These are phyloP conservation scores for Callimorpha dominula DNA, from an alignment of 2,888 invertebrate species.

Conservation along the genomic window DNA sequence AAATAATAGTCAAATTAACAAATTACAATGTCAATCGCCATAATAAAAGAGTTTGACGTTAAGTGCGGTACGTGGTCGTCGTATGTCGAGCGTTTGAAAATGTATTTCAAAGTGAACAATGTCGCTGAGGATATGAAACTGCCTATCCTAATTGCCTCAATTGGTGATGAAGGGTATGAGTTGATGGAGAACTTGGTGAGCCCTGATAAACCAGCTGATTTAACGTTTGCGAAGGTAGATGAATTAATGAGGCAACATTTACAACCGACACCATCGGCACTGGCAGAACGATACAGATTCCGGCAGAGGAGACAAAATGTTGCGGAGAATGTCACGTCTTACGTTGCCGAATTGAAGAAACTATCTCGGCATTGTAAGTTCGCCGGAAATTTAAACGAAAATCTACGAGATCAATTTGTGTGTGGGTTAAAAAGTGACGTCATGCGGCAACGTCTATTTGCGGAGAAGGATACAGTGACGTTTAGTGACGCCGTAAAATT, in stretches of 20 bases:
- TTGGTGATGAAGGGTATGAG: no score
- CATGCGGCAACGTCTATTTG: constrained; percentile 7
- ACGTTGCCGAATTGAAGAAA: constrained; percentile 22
- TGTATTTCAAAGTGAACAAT: no score
- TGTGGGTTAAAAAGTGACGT: constrained; percentile 22
- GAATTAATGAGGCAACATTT: not conserved
- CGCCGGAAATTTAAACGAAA: constrained; percentile 8
- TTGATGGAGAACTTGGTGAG: no score
- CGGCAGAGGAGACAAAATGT: constrained; percentile 9
- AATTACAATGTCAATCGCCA: no score
- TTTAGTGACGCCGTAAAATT: constrained; percentile 12
- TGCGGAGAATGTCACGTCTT: not conserved
- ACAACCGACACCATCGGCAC: constrained; percentile 14
- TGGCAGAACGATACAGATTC: constrained; percentile 22
- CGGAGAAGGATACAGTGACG: constrained; percentile 12
- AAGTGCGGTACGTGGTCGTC: no score
- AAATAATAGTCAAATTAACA: no score
- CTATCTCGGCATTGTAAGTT: constrained; percentile 24
- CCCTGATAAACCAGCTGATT: no score
- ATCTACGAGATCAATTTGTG: constrained; percentile 10
- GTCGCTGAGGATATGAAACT: no score
- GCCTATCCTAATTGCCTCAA: no score
- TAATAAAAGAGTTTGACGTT: no score
- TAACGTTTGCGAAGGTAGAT: no score
- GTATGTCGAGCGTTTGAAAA: no score